phyloP scores from a whole-genome alignment of 2,797 vertebrate species.

The Rhadinocentrus ornatus region DNA sequence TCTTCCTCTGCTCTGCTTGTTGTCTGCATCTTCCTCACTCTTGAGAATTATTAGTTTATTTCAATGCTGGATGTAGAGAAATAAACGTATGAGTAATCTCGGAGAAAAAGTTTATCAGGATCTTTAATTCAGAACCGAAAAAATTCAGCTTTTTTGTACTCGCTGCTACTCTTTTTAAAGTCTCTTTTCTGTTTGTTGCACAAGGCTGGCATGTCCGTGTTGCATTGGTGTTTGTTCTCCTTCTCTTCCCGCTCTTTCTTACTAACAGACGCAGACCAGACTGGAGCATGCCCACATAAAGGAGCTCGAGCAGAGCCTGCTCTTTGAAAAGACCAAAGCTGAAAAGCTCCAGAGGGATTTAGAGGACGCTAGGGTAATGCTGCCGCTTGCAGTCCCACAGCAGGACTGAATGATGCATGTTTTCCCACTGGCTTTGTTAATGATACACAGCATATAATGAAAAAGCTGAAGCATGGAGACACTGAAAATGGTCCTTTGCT shows the following conservation, averaged over 20 bases:
- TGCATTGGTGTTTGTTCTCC: conserved; percentile 82
- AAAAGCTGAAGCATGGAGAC: conserved; percentile 19
- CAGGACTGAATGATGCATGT: conserved; percentile 21
- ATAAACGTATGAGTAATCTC: not conserved
- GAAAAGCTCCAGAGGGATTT: conserved; percentile 99
- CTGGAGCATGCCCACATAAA: conserved; percentile 99
- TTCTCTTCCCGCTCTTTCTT: conserved; percentile 90
- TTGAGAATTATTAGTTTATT: conserved; percentile 11
- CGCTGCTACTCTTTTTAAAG: conserved; percentile 36
- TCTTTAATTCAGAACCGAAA: conserved; percentile 1
- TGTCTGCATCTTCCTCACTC: conserved; percentile 34
- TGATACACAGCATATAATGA: conserved; percentile 16
- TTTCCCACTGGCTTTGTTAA: conserved; percentile 22
- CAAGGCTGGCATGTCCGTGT: conserved; percentile 92
- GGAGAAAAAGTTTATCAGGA: conserved; percentile 19
- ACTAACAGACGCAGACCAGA: conserved; percentile 99
- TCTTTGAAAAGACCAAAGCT: conserved; percentile 99
- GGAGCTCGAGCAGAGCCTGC: conserved; percentile 99
- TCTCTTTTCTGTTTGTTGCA: conserved; percentile 75
- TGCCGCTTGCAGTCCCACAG: conserved; percentile 43
- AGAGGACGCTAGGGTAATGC: conserved; percentile 98
- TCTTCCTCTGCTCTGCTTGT: conserved; percentile 17
- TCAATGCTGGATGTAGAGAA: conserved; percentile 30
- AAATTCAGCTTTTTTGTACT: conserved; percentile 18
- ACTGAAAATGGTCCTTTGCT: not conserved